A percentile compares a stretch with the other conserved stretches of the same genome.
Conservation (phyloP, 2,797 vertebrate species). For the Pogoniulus pusillus region DNA sequence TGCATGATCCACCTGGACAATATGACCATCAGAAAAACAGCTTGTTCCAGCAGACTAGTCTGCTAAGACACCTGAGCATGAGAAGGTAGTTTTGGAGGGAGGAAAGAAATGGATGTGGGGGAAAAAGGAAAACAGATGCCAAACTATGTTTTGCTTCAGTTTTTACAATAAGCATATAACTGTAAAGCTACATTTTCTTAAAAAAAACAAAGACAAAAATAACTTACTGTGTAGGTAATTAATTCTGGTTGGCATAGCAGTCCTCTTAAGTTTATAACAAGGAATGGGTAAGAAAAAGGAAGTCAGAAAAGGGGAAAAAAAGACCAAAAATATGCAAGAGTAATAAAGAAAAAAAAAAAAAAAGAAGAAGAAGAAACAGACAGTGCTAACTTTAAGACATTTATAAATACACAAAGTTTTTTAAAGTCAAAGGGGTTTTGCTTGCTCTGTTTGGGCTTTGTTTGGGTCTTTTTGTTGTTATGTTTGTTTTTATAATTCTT, state of each 20-base stretch:
- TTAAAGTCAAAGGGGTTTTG: background rate
- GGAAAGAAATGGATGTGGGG: constrained; percentile 16
- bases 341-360: background rate
- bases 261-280: constrained; percentile 85
- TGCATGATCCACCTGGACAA: background rate
- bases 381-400: constrained; percentile 5
- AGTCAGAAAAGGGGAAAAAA: constrained; percentile 53
- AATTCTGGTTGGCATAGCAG: constrained; percentile 81
- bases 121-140: background rate
- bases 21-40: background rate
- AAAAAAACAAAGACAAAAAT: background rate
- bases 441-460: background rate
- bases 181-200: constrained; percentile 36
- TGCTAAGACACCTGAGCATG: background rate
- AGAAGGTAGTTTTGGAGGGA: constrained; percentile 4
- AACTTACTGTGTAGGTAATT: constrained; percentile 81
- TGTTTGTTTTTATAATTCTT: background rate
- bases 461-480: background rate
- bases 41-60: background rate
- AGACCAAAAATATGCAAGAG: constrained; percentile 24
- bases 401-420: background rate
- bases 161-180: constrained; percentile 32
- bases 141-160: background rate
- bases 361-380: background rate
- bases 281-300: constrained; percentile 59